These are phyloP conservation scores for Ailurus styani DNA, from an alignment of 2,113 vertebrate species.

Conservation along the genomic window DNA sequence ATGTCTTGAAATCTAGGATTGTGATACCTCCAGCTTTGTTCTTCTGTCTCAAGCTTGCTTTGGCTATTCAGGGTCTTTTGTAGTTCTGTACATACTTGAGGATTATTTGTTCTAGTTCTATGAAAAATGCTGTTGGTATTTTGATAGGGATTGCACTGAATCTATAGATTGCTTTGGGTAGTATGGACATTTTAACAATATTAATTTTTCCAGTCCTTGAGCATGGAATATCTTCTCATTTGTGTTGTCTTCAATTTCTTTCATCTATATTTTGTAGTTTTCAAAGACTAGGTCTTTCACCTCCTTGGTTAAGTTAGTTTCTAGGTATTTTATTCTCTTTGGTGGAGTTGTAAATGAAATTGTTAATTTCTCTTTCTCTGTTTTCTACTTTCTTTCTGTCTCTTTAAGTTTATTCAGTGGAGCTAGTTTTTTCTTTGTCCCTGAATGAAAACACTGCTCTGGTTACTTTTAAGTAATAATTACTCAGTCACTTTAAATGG, in stretches of 20 bases:
- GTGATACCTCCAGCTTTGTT: background rate
- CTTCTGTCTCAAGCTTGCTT: background rate
- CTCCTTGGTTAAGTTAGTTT: background rate
- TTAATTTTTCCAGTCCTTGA: background rate
- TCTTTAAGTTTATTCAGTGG: background rate
- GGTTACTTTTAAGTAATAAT: background rate
- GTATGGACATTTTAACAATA: background rate
- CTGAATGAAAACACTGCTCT: background rate
- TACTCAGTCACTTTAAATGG: background rate
- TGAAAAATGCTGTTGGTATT: background rate
- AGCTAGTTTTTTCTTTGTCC: background rate
- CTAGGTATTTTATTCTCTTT: background rate
- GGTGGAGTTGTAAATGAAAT: background rate
- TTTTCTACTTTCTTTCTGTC: background rate
- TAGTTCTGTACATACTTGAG: background rate
- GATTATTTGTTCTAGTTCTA: background rate
- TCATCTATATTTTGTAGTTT: background rate
- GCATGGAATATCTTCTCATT: background rate
- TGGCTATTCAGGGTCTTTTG: background rate
- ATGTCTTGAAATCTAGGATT: background rate
- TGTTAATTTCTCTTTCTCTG: background rate
- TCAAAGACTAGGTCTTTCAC: background rate
- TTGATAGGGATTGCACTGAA: background rate
- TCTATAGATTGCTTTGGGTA: background rate
- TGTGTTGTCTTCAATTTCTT: background rate